A percentile compares a stretch with the other conserved stretches of the same genome.
Evolutionary conservation across 2,797 vertebrate genomes (phyloP).

Genomic region (Falco berigora): DNA sequence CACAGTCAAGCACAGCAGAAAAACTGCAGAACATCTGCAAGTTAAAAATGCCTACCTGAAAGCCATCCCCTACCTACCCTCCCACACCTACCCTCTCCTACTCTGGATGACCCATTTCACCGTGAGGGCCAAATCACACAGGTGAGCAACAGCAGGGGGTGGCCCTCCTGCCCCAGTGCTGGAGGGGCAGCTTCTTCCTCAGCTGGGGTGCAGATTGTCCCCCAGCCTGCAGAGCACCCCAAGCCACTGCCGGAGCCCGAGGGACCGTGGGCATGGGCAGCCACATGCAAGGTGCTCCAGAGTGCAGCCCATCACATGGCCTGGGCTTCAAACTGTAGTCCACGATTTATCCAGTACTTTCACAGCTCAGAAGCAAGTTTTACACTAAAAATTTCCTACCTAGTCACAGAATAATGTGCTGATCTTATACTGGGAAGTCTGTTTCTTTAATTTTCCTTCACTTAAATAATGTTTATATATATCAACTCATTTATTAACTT

Average conservation of each 20-base stretch:
- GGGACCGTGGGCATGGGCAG: fast-evolving
- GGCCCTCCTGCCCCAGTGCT: not conserved
- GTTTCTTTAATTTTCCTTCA: not conserved
- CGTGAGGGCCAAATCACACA: not conserved
- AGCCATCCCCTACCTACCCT: not conserved
- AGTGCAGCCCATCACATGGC: not conserved
- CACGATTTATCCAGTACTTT: not conserved
- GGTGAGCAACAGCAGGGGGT: not conserved
- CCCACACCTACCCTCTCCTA: too few relatives aligned
- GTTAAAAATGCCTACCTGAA: not conserved
- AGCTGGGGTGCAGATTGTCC: too few relatives aligned
- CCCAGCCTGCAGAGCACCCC: not conserved
- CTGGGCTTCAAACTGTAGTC: not conserved
- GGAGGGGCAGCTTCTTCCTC: not conserved
- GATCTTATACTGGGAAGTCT: not conserved
- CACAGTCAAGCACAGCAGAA: fast-evolving
- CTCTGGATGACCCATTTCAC: too few relatives aligned
- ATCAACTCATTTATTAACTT: not conserved
- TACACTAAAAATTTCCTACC: not conserved
- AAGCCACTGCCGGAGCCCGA: fast-evolving
- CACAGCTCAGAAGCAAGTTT: not conserved
- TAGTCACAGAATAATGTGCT: not conserved
- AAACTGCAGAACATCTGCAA: not conserved
- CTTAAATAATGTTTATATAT: not conserved
- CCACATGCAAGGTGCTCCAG: fast-evolving